Evolutionary conservation across 2,113 vertebrate genomes (phyloP).

Genomic region (Sebastes fasciatus): DNA sequence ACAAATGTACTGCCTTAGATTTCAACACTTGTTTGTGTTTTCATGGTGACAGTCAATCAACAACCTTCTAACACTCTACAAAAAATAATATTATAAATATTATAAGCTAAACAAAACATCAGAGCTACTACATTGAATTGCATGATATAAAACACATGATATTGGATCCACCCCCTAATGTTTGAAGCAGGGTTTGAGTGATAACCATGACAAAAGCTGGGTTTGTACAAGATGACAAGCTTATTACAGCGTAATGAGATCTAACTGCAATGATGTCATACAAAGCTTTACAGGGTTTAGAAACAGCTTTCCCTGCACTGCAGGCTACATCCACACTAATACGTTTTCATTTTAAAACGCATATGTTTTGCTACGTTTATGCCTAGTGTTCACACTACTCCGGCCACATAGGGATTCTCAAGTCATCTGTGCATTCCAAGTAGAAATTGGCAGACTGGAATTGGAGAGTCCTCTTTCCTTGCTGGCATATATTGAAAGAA

Average conservation of each 20-base stretch:
- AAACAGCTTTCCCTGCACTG: not conserved
- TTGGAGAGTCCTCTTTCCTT: constrained; percentile 26
- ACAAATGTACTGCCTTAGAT: not conserved
- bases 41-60: not conserved
- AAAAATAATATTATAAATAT: not conserved
- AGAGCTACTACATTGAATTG: not conserved
- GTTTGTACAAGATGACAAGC: not conserved
- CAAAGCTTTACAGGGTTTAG: constrained; percentile 21
- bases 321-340: constrained; percentile 1
- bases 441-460: constrained; percentile 37
- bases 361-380: no score
- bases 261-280: not conserved
- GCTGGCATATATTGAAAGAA: constrained; percentile 39
- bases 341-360: no score
- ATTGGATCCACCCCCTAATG: not conserved
- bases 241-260: not conserved
- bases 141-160: not conserved
- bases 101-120: not conserved
- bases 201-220: not conserved
- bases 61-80: not conserved
- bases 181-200: constrained; percentile 9
- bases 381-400: no score
- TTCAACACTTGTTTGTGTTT: not conserved
- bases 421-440: constrained; percentile 33
- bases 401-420: constrained; percentile 31